Evolutionary conservation across 2,113 vertebrate species (phyloP), one percentile per base, ranked within the genome.

Genomic region (Dipodomys stephensi): DNA sequence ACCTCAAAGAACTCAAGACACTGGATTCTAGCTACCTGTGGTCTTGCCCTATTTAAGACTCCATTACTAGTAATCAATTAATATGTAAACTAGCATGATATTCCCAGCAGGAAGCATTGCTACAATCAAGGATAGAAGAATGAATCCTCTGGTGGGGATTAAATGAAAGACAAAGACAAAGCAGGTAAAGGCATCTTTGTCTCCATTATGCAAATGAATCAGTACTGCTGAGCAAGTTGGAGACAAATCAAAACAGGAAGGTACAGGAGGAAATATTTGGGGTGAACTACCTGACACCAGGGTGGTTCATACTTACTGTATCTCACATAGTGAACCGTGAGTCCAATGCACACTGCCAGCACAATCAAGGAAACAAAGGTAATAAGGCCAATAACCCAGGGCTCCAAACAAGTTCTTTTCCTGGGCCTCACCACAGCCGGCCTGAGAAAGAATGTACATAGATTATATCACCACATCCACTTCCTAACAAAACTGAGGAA

Each of bases 271-370:
- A 71, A 90, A 81, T 30, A 83, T 7, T 67, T 74, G 46, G 23
- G 23, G 2, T n/a, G 85, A 92, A 32, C 35, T 79, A 39, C 23
- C 10, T n/a, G 67, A 65, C 49, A 32, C 32, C 19, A 53, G 49
- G 9, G 10, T 46, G 71, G 20, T 23, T 69, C 35, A 30, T 88
- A 97, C 96, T 96, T 92, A 97, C 96, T 97, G 20, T 97, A 95
- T 96, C 95, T 96, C 80, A 95, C 96, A 46, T 97, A 97, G 77
- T 97, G 96, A 88, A 96, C 83, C 3, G 27, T 96, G 73, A 97
- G 96, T 65, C 97, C 97, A 23, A 94, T 94, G 83, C 96, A 97
- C 90, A 97, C 96, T 11, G 95, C 95, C 72, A 97, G 44, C 28
- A 91, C 92, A 71, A 97, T 96, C 81, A 96, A 39, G 35, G 96